Conservation (phyloP, 2,113 vertebrate genomes). For the Sturnus vulgaris region DNA sequence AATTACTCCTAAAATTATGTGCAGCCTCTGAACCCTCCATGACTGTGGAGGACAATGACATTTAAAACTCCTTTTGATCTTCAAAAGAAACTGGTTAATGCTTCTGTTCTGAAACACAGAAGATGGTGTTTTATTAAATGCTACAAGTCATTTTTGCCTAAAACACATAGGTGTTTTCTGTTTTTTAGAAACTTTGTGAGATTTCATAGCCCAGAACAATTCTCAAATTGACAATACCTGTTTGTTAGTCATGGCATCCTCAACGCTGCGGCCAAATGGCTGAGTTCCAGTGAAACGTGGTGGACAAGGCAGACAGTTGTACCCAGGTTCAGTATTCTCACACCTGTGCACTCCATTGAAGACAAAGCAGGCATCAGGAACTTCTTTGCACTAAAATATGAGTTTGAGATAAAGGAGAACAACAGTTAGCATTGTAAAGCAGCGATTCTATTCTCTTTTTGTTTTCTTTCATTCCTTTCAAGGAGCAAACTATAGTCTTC, state of each 20-base stretch:
- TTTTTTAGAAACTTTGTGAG: neutral
- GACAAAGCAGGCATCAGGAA: conserved; percentile 88
- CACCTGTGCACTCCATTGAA: conserved; percentile 88
- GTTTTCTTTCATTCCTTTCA: neutral
- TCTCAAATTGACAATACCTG: conserved; percentile 77
- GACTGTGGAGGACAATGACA: neutral
- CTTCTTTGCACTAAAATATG: conserved; percentile 81
- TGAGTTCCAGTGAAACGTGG: conserved; percentile 87
- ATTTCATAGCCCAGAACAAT: neutral
- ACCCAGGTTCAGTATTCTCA: conserved; percentile 92
- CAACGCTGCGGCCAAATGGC: conserved; percentile 87
- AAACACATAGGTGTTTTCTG: neutral
- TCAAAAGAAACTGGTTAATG: neutral
- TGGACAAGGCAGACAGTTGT: conserved; percentile 94
- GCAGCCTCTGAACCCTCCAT: neutral
- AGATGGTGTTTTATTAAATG: neutral
- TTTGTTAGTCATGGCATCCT: conserved; percentile 88
- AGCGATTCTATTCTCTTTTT: neutral
- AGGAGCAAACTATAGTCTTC: neutral
- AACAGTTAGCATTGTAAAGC: neutral
- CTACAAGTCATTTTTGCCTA: neutral
- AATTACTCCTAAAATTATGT: neutral
- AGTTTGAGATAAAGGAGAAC: neutral
- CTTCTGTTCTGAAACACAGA: neutral
- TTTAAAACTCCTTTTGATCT: neutral